Base-by-base conservation (phyloP, 2,888 invertebrate species). In the Notodonta ziczac region DNA sequence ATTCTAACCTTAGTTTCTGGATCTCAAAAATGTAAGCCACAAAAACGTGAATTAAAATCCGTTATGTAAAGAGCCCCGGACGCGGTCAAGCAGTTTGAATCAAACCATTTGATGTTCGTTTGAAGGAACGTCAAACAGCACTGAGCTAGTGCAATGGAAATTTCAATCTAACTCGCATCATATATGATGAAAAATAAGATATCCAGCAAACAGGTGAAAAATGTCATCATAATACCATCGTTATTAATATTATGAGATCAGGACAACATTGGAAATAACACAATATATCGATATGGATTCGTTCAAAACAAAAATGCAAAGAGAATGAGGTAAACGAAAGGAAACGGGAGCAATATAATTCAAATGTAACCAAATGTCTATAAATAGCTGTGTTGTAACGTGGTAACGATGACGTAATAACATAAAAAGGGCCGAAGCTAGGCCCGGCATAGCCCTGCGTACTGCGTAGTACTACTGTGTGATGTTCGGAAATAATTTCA, bases 401-500 rank as follows among this genome's bases (percentile, higher is more conserved):
- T 62, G 62, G 64, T 73, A 59, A 66, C 52, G 62, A 58, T 74
- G 72, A 57, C 74, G 77, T 61, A 75, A 76, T 62, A 56, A 63
- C 65, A 60, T n/a, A 66, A 65, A 73, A 74, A 76, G 65, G 74
- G 72, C 74, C 65, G 63, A 53, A 66, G 74, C 77, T 54, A 39
- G 7, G 39, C 14, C 39, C 12, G 46, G 10, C 42, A 46, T n/a
- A n/a, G 46, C 46, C 46, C 46, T 46, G 46, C n/a, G 13, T n/a
- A 46, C 70, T 66, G 62, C 60, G 70, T 70, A 74, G 62, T 74
- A 72, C 73, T 77, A 72, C 66, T 52, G 57, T 62, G 60, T 62
- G 24, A 24, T 24, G 62, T 73, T 70, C 61, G 70, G 69, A 78
- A 79, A 79, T 76, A 77, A 74, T 75, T 77, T 76, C 72, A 79